A percentile compares a stretch with the other conserved stretches of the same genome.
These are phyloP conservation scores for Scolopax mira DNA, from an alignment of 2,113 vertebrate genomes.

Conservation along the genomic window DNA sequence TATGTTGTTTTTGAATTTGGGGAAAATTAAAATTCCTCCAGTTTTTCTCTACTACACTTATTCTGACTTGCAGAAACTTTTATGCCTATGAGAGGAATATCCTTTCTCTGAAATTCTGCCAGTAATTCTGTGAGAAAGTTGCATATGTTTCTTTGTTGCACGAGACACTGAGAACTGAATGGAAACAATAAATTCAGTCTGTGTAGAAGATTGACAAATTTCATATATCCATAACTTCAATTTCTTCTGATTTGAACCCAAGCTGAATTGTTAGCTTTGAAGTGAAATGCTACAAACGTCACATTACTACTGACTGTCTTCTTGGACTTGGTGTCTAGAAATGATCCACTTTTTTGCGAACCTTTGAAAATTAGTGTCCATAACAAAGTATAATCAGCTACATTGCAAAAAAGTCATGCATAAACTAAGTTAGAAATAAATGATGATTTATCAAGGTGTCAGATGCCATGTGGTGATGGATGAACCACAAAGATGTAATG, in stretches of 20 bases:
- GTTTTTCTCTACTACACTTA: not conserved
- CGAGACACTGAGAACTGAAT: not conserved
- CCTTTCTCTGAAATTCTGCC: not conserved
- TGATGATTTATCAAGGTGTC: conserved; percentile 65
- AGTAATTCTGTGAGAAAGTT: not conserved
- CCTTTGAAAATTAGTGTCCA: not conserved
- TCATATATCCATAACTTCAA: not conserved
- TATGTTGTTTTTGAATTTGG: not conserved
- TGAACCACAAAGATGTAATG: conserved; percentile 13
- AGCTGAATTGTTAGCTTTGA: not conserved
- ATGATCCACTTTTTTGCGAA: not conserved
- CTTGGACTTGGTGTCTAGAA: not conserved
- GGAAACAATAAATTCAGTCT: not conserved
- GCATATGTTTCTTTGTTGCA: not conserved
- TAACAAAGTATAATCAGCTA: conserved; percentile 5
- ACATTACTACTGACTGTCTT: not conserved
- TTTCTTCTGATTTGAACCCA: not conserved
- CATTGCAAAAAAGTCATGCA: conserved; percentile 12
- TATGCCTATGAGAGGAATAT: not conserved
- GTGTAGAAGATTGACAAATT: not conserved
- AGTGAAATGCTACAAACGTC: not conserved
- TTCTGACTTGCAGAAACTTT: not conserved
- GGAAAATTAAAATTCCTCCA: not conserved
- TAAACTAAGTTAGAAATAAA: conserved; percentile 53
- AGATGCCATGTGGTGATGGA: conserved; percentile 38